Evolutionary conservation across 2,797 vertebrate genomes (phyloP).

Genomic region (Limnodromus scolopaceus): DNA sequence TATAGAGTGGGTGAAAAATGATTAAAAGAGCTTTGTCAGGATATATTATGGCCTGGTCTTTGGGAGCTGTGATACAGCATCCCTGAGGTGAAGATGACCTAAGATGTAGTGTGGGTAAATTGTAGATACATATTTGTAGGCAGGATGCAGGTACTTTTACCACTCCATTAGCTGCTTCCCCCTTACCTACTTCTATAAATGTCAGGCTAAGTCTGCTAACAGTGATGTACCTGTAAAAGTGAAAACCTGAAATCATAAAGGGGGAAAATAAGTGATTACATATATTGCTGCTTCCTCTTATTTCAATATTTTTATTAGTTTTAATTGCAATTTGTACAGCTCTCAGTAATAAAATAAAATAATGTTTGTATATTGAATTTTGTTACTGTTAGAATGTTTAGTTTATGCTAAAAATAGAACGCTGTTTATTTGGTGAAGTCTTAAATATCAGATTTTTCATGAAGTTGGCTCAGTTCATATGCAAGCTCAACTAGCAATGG

Average conservation of each 20-base stretch:
- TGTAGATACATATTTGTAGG: fast-evolving
- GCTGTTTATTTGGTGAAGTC: not conserved
- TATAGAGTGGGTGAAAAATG: not conserved
- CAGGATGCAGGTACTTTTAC: not conserved
- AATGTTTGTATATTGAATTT: not conserved
- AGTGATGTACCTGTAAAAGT: not conserved
- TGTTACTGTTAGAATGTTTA: not conserved
- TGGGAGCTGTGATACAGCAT: not conserved
- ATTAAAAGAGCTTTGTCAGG: not conserved
- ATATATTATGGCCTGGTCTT: not conserved
- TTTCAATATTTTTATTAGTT: not conserved
- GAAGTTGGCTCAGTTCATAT: not conserved
- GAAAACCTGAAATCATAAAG: not conserved
- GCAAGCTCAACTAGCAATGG: not conserved
- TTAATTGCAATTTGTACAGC: not conserved
- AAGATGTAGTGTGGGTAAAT: not conserved
- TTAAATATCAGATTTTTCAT: not conserved
- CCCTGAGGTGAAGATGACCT: not conserved
- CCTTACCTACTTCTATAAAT: not conserved
- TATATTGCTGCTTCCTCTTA: not conserved
- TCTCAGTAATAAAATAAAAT: not conserved
- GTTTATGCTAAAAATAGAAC: not conserved
- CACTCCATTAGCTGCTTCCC: not conserved
- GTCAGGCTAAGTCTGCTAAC: not conserved
- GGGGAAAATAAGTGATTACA: fast-evolving